phyloP scores from a whole-genome alignment of 2,797 vertebrate genomes.

The Cuniculus paca region DNA sequence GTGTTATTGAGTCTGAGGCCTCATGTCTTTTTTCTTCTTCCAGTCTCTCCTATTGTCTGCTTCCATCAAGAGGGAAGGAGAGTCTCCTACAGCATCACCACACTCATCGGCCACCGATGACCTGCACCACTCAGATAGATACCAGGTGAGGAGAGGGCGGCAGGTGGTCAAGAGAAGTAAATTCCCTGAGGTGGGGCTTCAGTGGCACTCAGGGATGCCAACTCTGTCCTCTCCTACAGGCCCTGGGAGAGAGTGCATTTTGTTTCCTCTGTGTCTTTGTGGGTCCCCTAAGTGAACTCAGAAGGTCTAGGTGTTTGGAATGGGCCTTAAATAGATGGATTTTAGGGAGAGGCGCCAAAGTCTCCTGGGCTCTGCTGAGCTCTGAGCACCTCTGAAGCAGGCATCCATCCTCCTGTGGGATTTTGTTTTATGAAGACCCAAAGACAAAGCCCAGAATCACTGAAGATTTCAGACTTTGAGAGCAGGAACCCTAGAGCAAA shows the following conservation, averaged over 20 bases:
- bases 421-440: conserved; percentile 37
- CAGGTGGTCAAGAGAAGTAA: neutral
- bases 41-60: conserved; percentile 98
- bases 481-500: conserved; percentile 9
- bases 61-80: conserved; percentile 99
- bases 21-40: conserved; percentile 81
- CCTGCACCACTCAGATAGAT: conserved; percentile 99
- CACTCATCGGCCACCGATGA: conserved; percentile 95
- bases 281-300: neutral
- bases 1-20: conserved; percentile 71
- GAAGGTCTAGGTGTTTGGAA: neutral
- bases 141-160: conserved; percentile 94
- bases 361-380: neutral
- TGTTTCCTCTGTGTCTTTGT: neutral
- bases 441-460: neutral
- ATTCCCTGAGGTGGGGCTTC: neutral
- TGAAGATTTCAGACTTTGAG: conserved; percentile 55
- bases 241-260: neutral
- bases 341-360: neutral
- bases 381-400: conserved; percentile 36
- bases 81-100: conserved; percentile 97
- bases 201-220: no score
- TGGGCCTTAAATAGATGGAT: neutral
- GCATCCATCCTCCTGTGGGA: neutral
- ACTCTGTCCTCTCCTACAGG: neutral